phyloP scores from a whole-genome alignment of 2,113 vertebrate genomes.

The Equus przewalskii region DNA sequence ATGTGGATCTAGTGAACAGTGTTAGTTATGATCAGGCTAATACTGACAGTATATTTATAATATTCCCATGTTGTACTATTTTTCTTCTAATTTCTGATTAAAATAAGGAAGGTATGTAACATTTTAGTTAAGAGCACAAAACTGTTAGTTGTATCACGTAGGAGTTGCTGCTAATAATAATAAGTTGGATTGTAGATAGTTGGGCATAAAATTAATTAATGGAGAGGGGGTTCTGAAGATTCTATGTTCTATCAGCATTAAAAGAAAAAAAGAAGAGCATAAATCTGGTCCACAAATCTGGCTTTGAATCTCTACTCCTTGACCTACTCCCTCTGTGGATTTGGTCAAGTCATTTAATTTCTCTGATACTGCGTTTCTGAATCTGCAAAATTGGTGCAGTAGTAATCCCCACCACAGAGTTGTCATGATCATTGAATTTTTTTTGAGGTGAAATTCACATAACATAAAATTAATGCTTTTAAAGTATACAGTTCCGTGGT shows the following conservation, averaged over 20 bases:
- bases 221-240: neutral
- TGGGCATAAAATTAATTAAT: neutral
- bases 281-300: neutral
- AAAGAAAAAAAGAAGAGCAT: neutral
- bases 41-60: neutral
- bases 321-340: neutral
- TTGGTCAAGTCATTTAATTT: slow-evolving; percentile 16
- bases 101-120: neutral
- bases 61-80: slow-evolving; percentile 2
- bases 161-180: neutral
- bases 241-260: neutral
- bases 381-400: neutral
- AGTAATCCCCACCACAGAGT: neutral
- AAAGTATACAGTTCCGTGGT: neutral
- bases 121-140: neutral
- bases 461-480: neutral
- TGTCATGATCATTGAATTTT: neutral
- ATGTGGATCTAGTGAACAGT: neutral
- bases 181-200: neutral
- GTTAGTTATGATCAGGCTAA: neutral
- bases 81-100: slow-evolving; percentile 42
- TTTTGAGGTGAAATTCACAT: neutral
- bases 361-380: neutral
- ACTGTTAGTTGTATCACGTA: neutral
- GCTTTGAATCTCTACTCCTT: neutral